These are phyloP conservation scores for Apis florea DNA, from an alignment of 1,140 invertebrate species.

Conservation along the genomic window DNA sequence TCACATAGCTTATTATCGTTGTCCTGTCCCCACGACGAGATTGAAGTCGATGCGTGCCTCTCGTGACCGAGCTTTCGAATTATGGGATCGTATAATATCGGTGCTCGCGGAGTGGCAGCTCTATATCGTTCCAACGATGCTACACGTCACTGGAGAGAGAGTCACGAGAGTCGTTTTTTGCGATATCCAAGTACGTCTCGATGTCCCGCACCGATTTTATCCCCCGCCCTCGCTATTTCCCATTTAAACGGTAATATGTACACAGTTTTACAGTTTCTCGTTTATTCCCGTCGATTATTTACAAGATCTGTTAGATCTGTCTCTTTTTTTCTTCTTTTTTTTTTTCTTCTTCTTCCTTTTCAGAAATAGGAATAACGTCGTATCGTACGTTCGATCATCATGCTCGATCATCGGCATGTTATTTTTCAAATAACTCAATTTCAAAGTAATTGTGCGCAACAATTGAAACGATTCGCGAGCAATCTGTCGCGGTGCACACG, in stretches of 20 bases:
- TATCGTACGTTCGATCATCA: too few relatives aligned
- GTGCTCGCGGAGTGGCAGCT: neutral
- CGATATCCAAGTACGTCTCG: constrained; percentile 2
- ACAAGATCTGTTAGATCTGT: neutral
- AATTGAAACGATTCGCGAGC: neutral
- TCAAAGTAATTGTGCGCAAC: neutral
- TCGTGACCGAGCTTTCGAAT: constrained; percentile 2
- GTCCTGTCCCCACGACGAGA: neutral
- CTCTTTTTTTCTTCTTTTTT: too few relatives aligned
- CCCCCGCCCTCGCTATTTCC: neutral
- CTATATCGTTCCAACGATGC: neutral
- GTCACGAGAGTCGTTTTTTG: neutral
- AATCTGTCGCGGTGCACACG: neutral
- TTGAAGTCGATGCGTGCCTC: constrained; percentile 4
- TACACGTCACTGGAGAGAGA: constrained; percentile 1
- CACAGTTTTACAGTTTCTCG: neutral
- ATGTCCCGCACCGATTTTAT: neutral
- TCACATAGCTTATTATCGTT: constrained; percentile 32
- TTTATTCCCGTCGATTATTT: neutral
- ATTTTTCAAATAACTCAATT: neutral
- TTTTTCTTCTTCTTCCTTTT: too few relatives aligned
- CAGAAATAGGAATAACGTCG: too few relatives aligned
- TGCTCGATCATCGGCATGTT: too few relatives aligned
- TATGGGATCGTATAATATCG: neutral
- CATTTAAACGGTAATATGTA: neutral